These are phyloP conservation scores for Actinemys pallida DNA, from an alignment of 2,113 vertebrate genomes.

Conservation along the genomic window DNA sequence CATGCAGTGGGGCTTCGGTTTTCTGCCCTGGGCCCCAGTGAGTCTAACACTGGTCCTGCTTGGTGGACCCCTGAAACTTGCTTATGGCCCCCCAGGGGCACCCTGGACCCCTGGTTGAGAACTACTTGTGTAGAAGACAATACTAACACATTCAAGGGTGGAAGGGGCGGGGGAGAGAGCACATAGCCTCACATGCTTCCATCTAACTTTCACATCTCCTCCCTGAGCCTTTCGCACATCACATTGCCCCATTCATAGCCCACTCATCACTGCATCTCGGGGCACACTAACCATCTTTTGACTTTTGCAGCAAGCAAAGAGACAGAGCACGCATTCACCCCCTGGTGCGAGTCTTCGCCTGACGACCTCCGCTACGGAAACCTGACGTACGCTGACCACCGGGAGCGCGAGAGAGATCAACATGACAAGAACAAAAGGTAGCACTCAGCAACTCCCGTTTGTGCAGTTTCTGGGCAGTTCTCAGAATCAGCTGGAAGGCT, in stretches of 20 bases:
- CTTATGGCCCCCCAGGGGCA: too few species aligned
- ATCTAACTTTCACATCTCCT: background rate
- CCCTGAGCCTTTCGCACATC: background rate
- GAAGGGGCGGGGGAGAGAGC: background rate
- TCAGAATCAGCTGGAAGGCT: background rate
- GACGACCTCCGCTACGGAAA: conserved; percentile 91
- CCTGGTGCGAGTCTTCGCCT: conserved; percentile 93
- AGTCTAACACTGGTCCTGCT: too few species aligned
- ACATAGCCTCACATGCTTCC: accelerated
- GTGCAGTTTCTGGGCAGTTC: accelerated
- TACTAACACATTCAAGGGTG: background rate
- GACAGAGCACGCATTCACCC: conserved; percentile 81
- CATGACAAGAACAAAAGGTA: conserved; percentile 98
- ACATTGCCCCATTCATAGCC: background rate
- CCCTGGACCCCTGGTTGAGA: too few species aligned
- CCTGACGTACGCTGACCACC: conserved; percentile 86
- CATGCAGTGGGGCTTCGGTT: too few species aligned
- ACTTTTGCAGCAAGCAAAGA: conserved; percentile 84
- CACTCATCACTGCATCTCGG: accelerated
- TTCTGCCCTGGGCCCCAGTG: too few species aligned
- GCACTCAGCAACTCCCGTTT: accelerated
- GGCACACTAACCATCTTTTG: background rate
- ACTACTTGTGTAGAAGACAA: background rate
- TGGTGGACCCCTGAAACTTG: too few species aligned
- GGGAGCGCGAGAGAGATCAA: conserved; percentile 93